Base-by-base conservation (phyloP, 2,888 invertebrate species). In the Xylota sylvarum region DNA sequence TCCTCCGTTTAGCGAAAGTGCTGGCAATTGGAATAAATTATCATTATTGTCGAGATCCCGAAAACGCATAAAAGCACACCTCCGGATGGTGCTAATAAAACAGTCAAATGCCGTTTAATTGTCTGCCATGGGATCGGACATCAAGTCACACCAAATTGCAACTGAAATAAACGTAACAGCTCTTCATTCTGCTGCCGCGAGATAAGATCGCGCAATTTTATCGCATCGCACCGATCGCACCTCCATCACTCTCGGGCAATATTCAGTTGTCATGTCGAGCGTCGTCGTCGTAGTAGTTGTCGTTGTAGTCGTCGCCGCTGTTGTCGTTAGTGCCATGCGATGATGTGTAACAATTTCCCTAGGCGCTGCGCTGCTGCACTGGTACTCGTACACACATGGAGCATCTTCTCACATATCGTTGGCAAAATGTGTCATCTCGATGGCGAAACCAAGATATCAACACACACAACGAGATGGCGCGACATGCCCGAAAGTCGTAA, bases 331-430 rank as follows among this genome's bases (percentile, higher is more conserved):
- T 50, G 77, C 43, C 82, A 56, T 55, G 72, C 46, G 85, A 86
- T 86, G 81, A 86, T 78, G 82, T 86, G 82, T 73, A 86, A 82
- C 77, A 81, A 82, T 82, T 77, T 86, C 77, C 86, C 55, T 73
- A 77, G 70, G 58, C 80, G 40, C 48, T 37, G 56, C n/a, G n/a
- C n/a, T n/a, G 50, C 37, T 10, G 48, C 40, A 23, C 23, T 23
- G 23, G 23, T 23, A 23, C 23, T 23, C 2, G 23, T 23, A 7
- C 73, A 58, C 69, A 60, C 56, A 78, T 72, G 72, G 65, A 76
- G 64, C 83, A 73, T 74, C 79, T 62, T 67, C 73, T 58, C 77
- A 55, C 80, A 74, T 58, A 70, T 74, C 50, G 69, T 67, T 67
- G 46, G 60, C 65, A 81, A 65, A 77, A 85, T 77, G 85, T 73